These are phyloP conservation scores for Heliconius congener DNA, from an alignment of 1,140 invertebrate species.

Conservation along the genomic window DNA sequence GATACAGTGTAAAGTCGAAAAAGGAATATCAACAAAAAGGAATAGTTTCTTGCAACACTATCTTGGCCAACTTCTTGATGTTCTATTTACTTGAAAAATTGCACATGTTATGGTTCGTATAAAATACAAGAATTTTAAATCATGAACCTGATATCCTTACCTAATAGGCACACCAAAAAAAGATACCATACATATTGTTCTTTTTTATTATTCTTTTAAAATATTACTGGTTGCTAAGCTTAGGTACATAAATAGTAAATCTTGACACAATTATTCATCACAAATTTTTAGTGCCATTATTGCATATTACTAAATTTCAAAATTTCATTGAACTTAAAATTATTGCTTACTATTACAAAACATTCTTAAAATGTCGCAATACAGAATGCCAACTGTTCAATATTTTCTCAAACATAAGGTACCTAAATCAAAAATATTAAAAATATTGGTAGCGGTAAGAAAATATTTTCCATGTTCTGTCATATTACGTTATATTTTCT, in stretches of 20 bases:
- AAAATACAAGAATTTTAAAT: no score
- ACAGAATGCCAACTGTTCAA: slow-evolving; percentile 58
- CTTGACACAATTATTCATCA: slow-evolving; percentile 4
- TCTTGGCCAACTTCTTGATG: no score
- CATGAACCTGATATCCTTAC: no score
- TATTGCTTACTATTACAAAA: slow-evolving; percentile 2
- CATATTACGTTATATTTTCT: background rate
- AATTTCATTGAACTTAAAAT: slow-evolving; percentile 21
- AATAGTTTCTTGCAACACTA: no score
- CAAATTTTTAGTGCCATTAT: background rate
- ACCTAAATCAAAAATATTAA: slow-evolving; percentile 18
- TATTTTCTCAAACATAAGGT: slow-evolving; percentile 62
- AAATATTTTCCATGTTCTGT: background rate
- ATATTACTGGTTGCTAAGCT: background rate
- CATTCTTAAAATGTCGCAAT: slow-evolving; percentile 51
- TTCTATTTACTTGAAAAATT: background rate
- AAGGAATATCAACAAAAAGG: no score
- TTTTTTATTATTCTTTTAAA: background rate
- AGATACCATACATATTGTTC: background rate
- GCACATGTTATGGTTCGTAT: background rate
- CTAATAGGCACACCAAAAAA: background rate
- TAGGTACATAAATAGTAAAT: background rate
- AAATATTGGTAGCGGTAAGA: background rate
- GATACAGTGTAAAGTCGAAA: no score
- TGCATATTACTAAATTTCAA: background rate